These are phyloP conservation scores for Zalophus californianus DNA, from an alignment of 2,797 vertebrate genomes.

Conservation along the genomic window DNA sequence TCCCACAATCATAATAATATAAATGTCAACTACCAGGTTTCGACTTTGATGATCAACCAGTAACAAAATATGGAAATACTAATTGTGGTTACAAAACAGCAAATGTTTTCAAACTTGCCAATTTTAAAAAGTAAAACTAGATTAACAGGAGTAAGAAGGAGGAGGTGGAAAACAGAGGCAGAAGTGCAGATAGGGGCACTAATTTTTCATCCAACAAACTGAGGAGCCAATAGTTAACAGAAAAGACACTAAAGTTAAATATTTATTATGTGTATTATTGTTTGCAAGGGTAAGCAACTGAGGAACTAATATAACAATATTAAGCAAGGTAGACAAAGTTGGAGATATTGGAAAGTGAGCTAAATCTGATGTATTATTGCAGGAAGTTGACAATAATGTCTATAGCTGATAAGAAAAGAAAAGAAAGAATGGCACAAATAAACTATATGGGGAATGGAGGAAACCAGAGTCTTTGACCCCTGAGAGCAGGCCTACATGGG, in stretches of 20 bases:
- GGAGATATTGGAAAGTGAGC: not conserved
- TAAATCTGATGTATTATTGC: not conserved
- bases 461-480: not conserved
- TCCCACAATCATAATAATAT: not conserved
- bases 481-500: not conserved
- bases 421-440: not conserved
- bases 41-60: not conserved
- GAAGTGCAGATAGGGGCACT: not conserved
- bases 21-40: not conserved
- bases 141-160: not conserved
- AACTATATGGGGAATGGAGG: not conserved
- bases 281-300: not conserved
- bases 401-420: not conserved
- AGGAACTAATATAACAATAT: not conserved
- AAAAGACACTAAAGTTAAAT: not conserved
- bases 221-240: not conserved
- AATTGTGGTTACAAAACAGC: not conserved
- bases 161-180: not conserved
- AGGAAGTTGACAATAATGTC: not conserved
- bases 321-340: not conserved
- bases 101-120: constrained; percentile 14
- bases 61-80: not conserved
- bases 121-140: constrained; percentile 1
- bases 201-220: constrained; percentile 13
- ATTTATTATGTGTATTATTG: not conserved